Evolutionary conservation across 2,888 invertebrate genomes (phyloP).

Genomic region (Lithosia quadra): DNA sequence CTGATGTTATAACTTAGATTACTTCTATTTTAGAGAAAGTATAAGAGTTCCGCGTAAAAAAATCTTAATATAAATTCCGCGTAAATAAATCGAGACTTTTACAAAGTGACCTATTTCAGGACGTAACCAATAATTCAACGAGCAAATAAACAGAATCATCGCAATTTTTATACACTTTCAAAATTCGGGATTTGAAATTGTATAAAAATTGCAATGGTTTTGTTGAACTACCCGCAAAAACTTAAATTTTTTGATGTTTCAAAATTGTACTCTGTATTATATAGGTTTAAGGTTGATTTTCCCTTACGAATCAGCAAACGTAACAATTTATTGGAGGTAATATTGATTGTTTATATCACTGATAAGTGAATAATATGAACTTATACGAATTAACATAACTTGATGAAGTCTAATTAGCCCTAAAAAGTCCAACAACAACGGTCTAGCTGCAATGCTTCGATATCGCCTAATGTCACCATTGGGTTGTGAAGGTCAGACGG

Average conservation of each 20-base stretch:
- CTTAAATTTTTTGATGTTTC: slow-evolving; percentile 50
- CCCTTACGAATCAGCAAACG: slow-evolving; percentile 36
- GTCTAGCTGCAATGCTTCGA: no score
- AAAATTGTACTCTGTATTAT: slow-evolving; percentile 69
- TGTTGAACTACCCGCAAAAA: slow-evolving; percentile 26
- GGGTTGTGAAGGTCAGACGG: no score
- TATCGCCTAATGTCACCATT: no score
- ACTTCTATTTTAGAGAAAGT: no score
- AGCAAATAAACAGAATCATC: neutral
- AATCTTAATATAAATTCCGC: no score
- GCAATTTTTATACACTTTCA: slow-evolving; percentile 16
- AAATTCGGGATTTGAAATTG: slow-evolving; percentile 33
- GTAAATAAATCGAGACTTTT: no score
- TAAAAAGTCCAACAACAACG: no score
- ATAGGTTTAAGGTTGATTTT: slow-evolving; percentile 71
- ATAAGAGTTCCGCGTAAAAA: no score
- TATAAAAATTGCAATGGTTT: slow-evolving; percentile 19
- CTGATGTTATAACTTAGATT: no score
- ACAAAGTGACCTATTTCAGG: neutral
- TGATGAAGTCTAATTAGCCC: no score
- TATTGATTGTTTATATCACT: slow-evolving; percentile 20
- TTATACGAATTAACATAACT: no score
- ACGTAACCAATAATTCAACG: neutral
- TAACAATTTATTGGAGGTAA: slow-evolving; percentile 22
- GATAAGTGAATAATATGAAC: neutral